phyloP scores from a whole-genome alignment of 2,888 invertebrate genomes.

The Ophion obscuratus region DNA sequence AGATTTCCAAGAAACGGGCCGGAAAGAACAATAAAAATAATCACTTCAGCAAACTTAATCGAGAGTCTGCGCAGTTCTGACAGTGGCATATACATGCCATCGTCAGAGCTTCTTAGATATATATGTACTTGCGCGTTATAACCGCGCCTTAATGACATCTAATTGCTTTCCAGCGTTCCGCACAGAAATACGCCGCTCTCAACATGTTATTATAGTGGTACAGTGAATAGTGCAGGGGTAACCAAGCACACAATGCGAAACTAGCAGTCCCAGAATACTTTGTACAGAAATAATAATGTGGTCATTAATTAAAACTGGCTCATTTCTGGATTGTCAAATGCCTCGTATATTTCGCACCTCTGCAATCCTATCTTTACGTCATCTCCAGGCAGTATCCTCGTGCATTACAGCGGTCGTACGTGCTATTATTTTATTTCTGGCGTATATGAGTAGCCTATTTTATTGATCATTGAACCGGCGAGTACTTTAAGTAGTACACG shows the following conservation, averaged over 20 bases:
- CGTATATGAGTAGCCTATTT: neutral
- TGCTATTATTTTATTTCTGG: neutral
- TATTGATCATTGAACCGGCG: too few relatives aligned
- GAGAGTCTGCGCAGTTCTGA: slow-evolving; percentile 70
- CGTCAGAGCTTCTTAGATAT: neutral
- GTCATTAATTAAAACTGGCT: slow-evolving; percentile 52
- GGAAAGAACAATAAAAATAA: slow-evolving; percentile 84
- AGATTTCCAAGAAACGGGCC: slow-evolving; percentile 82
- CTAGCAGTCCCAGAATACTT: slow-evolving; percentile 33
- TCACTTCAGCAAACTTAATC: slow-evolving; percentile 82
- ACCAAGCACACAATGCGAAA: slow-evolving; percentile 16
- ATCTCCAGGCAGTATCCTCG: neutral
- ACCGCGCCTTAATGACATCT: slow-evolving; percentile 80
- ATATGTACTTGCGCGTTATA: slow-evolving; percentile 59
- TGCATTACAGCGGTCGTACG: neutral
- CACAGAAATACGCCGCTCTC: slow-evolving; percentile 77
- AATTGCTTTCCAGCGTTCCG: slow-evolving; percentile 83
- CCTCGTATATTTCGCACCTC: slow-evolving; percentile 39
- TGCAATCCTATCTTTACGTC: neutral
- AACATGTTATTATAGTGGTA: slow-evolving; percentile 69
- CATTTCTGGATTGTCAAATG: slow-evolving; percentile 33
- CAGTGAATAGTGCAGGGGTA: slow-evolving; percentile 10
- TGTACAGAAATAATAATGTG: slow-evolving; percentile 30
- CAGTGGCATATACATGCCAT: slow-evolving; percentile 24
- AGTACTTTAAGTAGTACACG: too few relatives aligned